Evolutionary conservation across 2,797 vertebrate genomes (phyloP), one percentile per base, ranked within the genome.

Genomic region (Myripristis jacobus): DNA sequence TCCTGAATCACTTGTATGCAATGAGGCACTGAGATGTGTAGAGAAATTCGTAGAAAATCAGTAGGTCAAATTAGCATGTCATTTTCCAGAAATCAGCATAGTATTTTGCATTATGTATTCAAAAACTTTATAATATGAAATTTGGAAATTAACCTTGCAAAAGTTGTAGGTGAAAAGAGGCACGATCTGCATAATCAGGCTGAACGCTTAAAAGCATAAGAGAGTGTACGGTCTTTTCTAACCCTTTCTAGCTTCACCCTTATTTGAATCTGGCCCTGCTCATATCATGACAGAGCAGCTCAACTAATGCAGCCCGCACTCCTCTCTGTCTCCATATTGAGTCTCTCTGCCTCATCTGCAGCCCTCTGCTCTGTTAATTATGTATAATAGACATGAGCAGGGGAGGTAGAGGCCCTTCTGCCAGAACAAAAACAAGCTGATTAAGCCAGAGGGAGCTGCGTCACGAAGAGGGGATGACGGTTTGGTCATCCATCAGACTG

Each of bases 281-380:
- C 16, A 31, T 46, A 82, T 60, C 31, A 72, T 52, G 53, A 80
- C 18, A 22, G 70, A 78, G 41, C 13, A 43, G 41, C 41, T 43
- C 36, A 11, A 16, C 38, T 57, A 25, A 66, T 69, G 27, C 48
- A 47, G 13, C 9, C 51, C 2, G 38, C 11, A 15, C 31, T 50
- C 27, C 27, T 19, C 29, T 48, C 11, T n/a, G 38, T 67, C 68
- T 60, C 27, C 59, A 55, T n/a, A 47, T 59, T 12, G 67, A 70
- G 66, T 60, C 75, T 75, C 48, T 21, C 60, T 46, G 70, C 48
- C 73, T 83, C 80, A 70, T 86, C 81, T 83, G 79, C 75, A 80
- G 81, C 73, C 66, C 75, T 83, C 61, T 83, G 80, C 77, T 85
- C 80, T 70, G 75, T 83, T 92, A 89, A 91, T 91, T 83, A 88